Conservation (phyloP, 2,113 vertebrate genomes). For the Orthochromis indermauri region DNA sequence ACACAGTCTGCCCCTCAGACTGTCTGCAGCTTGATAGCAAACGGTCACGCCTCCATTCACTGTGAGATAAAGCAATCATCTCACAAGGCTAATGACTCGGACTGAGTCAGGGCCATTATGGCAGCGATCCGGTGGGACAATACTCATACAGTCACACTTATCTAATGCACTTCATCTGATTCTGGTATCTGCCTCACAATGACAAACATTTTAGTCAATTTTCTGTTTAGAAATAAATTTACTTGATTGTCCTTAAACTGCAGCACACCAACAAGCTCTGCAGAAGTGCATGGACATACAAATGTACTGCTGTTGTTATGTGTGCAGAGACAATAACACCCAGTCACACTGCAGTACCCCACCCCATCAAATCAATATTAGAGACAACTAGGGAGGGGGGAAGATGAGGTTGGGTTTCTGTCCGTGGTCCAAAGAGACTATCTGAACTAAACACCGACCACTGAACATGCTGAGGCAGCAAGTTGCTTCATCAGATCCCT, state of each 20-base stretch:
- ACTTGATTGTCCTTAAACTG: neutral
- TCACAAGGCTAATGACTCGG: neutral
- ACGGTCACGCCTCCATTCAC: neutral
- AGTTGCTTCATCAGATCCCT: neutral
- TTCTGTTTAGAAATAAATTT: neutral
- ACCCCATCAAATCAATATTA: neutral
- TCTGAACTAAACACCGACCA: neutral
- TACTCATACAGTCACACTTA: neutral
- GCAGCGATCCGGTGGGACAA: neutral
- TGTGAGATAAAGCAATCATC: neutral
- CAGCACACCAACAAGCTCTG: neutral
- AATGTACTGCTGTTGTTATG: neutral
- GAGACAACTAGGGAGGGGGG: neutral
- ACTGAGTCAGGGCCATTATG: neutral
- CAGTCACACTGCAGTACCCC: neutral
- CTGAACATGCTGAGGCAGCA: neutral
- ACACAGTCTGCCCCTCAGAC: neutral
- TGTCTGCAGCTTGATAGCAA: neutral
- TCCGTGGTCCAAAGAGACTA: neutral
- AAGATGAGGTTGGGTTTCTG: neutral
- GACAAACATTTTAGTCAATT: neutral
- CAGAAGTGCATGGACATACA: accelerated
- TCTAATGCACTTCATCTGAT: neutral
- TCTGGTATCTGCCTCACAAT: neutral
- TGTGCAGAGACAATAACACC: neutral